Percentiles rank a stretch among this genome's conserved stretches.
Conservation (phyloP, 2,888 invertebrate genomes). For the Steinernema hermaphroditum region DNA sequence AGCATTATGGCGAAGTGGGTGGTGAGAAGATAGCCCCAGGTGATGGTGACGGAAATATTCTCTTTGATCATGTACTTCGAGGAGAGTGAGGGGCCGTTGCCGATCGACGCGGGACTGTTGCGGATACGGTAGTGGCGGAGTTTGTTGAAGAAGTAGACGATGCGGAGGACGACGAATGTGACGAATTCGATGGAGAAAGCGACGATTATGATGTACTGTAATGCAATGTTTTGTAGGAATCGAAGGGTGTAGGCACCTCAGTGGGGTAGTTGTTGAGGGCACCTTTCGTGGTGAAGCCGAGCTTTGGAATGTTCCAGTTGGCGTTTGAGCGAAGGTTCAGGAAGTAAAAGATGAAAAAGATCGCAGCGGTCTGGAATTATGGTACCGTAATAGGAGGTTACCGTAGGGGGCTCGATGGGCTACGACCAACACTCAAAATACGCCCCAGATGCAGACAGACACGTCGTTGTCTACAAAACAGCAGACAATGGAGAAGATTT, state of each 20-base stretch:
- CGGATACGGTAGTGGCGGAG: slow-evolving; percentile 9
- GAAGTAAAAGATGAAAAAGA: background rate
- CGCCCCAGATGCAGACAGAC: too few relatives aligned
- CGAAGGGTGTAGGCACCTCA: background rate
- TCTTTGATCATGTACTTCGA: background rate
- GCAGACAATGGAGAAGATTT: background rate
- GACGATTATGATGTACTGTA: background rate
- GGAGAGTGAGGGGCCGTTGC: background rate
- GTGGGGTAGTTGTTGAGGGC: background rate
- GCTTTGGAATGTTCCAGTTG: background rate
- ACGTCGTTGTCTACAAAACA: too few relatives aligned
- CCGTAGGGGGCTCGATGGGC: too few relatives aligned
- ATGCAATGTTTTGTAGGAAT: too few relatives aligned
- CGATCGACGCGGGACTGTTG: background rate
- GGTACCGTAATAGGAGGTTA: too few relatives aligned
- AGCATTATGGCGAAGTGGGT: background rate
- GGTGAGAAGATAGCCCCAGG: background rate
- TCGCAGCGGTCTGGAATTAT: background rate
- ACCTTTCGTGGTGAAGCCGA: background rate
- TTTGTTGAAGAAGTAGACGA: background rate
- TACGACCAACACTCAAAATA: too few relatives aligned
- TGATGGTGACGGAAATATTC: slow-evolving; percentile 6
- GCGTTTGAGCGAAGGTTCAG: background rate
- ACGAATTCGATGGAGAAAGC: background rate
- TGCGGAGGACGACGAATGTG: background rate